A percentile compares a stretch with the other conserved stretches of the same genome.
Evolutionary conservation across 2,797 vertebrate species (phyloP).

Genomic region (Gymnothorax reevesii): DNA sequence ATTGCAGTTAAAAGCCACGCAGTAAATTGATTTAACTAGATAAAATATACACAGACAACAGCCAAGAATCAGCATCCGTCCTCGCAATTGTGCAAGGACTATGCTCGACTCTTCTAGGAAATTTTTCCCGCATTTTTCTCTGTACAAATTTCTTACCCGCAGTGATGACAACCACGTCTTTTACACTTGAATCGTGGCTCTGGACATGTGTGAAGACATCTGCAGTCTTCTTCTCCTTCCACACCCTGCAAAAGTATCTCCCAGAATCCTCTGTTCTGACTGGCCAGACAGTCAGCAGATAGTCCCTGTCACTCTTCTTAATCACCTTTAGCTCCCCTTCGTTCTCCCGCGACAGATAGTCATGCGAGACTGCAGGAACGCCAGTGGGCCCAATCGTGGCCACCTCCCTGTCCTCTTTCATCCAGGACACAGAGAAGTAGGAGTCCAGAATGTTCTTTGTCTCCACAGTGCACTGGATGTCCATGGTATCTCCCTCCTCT

Average conservation of each 20-base stretch:
- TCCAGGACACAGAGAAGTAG: conserved; percentile 74
- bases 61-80: neutral
- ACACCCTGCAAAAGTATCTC: conserved; percentile 72
- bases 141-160: conserved; percentile 54
- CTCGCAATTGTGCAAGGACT: neutral
- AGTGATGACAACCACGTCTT: conserved; percentile 54
- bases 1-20: neutral
- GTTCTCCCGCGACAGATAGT: conserved; percentile 57
- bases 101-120: neutral
- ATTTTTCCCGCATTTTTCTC: neutral
- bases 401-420: conserved; percentile 56
- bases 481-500: conserved; percentile 69
- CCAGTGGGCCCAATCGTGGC: conserved; percentile 71
- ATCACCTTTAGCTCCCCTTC: conserved; percentile 67
- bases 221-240: conserved; percentile 57
- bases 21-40: neutral
- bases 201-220: conserved; percentile 53
- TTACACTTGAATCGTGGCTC: conserved; percentile 54
- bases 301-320: conserved; percentile 62
- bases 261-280: conserved; percentile 72
- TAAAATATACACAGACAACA: neutral
- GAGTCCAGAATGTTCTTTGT: conserved; percentile 47
- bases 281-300: conserved; percentile 68
- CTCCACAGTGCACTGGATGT: conserved; percentile 67
- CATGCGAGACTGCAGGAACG: conserved; percentile 56